phyloP scores from a whole-genome alignment of 2,888 invertebrate species.

The Nephrotoma flavescens region DNA sequence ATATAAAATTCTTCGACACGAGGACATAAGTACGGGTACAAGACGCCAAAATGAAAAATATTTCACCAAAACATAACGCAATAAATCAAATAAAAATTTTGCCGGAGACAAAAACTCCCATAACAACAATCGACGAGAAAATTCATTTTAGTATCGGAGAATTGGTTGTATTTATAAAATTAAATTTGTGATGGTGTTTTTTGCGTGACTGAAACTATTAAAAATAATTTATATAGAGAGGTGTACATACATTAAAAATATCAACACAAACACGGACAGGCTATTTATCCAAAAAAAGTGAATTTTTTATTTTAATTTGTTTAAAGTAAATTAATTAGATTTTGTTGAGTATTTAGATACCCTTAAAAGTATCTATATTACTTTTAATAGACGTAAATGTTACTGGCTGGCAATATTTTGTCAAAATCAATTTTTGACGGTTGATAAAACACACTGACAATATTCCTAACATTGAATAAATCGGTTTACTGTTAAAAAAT shows the following conservation, averaged over 20 bases:
- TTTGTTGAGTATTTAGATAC: neutral
- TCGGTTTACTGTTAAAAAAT: too few species aligned
- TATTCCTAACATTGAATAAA: neutral
- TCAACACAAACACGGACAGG: neutral
- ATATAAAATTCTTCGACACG: neutral
- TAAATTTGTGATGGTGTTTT: neutral
- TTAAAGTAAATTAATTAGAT: neutral
- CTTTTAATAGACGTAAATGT: neutral
- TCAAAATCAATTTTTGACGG: neutral
- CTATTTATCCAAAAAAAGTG: neutral
- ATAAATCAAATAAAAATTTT: neutral
- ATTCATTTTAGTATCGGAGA: neutral
- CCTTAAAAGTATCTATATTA: neutral
- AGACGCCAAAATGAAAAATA: neutral
- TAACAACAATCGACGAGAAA: neutral
- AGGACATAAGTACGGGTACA: neutral
- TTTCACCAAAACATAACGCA: neutral
- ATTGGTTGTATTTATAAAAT: neutral
- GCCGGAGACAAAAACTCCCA: neutral
- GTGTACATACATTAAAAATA: neutral
- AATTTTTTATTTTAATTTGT: neutral
- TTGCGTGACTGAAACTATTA: neutral
- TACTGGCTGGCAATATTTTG: neutral
- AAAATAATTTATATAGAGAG: neutral
- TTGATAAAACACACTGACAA: too few species aligned